These are phyloP conservation scores for Epinephelus malabaricus DNA, from an alignment of 2,797 vertebrate genomes.

Conservation along the genomic window DNA sequence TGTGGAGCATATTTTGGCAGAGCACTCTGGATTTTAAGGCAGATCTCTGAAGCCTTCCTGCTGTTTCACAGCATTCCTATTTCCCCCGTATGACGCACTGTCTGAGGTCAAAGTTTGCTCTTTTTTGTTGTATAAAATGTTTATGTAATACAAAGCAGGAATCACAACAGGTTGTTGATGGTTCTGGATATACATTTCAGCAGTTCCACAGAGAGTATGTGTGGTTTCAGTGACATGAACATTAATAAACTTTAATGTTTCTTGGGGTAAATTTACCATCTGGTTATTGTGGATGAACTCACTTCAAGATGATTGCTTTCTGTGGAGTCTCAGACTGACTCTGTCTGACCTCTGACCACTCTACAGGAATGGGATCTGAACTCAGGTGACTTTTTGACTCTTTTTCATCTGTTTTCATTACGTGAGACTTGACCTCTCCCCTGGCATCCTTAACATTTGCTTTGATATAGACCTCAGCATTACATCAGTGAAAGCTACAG, in stretches of 20 bases:
- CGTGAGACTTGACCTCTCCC: conserved; percentile 27
- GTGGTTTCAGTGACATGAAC: neutral
- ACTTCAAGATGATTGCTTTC: neutral
- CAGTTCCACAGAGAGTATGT: neutral
- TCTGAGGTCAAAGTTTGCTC: neutral
- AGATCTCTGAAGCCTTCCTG: conserved; percentile 14
- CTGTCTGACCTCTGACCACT: conserved; percentile 37
- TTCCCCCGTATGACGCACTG: neutral
- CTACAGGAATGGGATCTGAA: conserved; percentile 34
- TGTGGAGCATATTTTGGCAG: conserved; percentile 21
- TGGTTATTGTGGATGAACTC: conserved; percentile 15
- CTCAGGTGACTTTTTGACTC: conserved; percentile 30
- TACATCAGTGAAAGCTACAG: conserved; percentile 12
- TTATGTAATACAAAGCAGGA: neutral
- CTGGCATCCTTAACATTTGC: conserved; percentile 22
- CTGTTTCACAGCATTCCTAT: conserved; percentile 10
- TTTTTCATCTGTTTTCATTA: conserved; percentile 54
- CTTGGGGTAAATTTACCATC: neutral
- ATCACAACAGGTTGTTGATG: neutral
- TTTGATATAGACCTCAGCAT: conserved; percentile 43
- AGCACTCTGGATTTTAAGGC: neutral
- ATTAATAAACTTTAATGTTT: neutral
- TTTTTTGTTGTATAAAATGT: neutral
- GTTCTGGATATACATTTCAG: neutral
- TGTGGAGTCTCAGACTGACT: conserved; percentile 14